Evolutionary conservation across 2,113 vertebrate species (phyloP).

Genomic region (Ciconia boyciana): DNA sequence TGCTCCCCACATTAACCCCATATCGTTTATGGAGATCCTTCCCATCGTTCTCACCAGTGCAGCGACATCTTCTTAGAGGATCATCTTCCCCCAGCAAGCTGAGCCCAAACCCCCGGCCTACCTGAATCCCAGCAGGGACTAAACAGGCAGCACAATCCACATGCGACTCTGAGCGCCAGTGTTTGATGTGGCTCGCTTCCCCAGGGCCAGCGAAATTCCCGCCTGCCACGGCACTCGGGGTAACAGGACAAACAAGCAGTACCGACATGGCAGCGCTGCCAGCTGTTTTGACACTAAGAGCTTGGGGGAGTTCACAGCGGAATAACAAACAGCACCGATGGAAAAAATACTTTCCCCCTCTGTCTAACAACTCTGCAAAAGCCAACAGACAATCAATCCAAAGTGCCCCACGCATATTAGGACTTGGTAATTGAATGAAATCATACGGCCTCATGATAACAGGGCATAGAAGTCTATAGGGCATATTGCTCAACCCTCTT

Average conservation of each 20-base stretch:
- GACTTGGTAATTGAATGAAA: neutral
- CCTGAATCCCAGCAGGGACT: neutral
- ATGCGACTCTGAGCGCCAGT: accelerated
- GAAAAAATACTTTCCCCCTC: neutral
- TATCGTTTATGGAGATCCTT: neutral
- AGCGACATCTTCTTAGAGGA: neutral
- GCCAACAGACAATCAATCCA: neutral
- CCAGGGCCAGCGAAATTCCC: neutral
- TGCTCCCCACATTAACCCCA: accelerated
- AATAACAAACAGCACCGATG: neutral
- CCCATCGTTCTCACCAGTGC: neutral
- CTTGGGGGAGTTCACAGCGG: neutral
- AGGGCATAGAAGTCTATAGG: neutral
- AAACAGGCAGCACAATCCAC: neutral
- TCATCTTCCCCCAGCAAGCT: neutral
- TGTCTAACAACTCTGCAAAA: neutral
- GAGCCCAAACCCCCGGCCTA: neutral
- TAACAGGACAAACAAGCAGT: slow-evolving; percentile 1
- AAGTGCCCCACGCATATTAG: neutral
- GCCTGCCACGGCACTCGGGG: accelerated
- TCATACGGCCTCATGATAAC: neutral
- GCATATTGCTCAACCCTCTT: neutral
- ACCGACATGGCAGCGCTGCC: neutral
- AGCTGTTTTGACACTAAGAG: neutral
- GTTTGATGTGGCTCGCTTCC: neutral